Percentiles rank a stretch among this genome's conserved stretches.
Evolutionary conservation across 2,797 vertebrate genomes (phyloP).

Genomic region (Staurois parvus): DNA sequence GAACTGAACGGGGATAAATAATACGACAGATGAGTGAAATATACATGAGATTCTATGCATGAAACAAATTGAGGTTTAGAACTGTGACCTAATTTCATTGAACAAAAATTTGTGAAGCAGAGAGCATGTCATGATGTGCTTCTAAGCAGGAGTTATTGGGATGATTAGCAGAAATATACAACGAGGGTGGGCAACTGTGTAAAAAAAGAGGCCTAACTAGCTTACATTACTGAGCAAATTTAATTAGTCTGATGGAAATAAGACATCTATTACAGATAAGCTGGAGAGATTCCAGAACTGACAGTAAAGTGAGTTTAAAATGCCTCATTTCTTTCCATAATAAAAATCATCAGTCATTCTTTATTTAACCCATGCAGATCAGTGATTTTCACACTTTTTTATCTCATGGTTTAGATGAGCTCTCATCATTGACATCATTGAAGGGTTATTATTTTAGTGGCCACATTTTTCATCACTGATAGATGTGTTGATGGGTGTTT

Average conservation of each 20-base stretch:
- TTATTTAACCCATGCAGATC: neutral
- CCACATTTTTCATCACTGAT: too few species aligned
- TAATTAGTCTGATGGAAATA: slow-evolving; percentile 46
- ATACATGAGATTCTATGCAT: slow-evolving; percentile 50
- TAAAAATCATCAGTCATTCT: slow-evolving; percentile 2
- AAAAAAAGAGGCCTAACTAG: slow-evolving; percentile 43
- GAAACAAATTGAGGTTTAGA: slow-evolving; percentile 59
- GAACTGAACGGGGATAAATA: slow-evolving; percentile 41
- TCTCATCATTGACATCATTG: neutral
- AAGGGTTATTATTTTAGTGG: neutral
- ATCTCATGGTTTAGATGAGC: neutral
- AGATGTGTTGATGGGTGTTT: too few species aligned
- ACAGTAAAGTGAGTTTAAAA: slow-evolving; percentile 27
- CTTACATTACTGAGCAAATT: slow-evolving; percentile 40
- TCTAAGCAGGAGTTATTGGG: slow-evolving; percentile 44
- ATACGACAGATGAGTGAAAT: slow-evolving; percentile 55
- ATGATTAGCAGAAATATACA: slow-evolving; percentile 51
- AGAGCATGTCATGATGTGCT: slow-evolving; percentile 55
- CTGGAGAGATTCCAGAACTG: slow-evolving; percentile 29
- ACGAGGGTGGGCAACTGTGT: slow-evolving; percentile 41
- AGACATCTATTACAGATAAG: slow-evolving; percentile 41
- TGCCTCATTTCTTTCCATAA: neutral
- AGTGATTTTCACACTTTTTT: neutral
- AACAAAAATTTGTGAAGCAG: slow-evolving; percentile 53
- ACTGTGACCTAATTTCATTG: slow-evolving; percentile 50